phyloP scores from a whole-genome alignment of 2,113 vertebrate species.

The Perognathus longimembris region DNA sequence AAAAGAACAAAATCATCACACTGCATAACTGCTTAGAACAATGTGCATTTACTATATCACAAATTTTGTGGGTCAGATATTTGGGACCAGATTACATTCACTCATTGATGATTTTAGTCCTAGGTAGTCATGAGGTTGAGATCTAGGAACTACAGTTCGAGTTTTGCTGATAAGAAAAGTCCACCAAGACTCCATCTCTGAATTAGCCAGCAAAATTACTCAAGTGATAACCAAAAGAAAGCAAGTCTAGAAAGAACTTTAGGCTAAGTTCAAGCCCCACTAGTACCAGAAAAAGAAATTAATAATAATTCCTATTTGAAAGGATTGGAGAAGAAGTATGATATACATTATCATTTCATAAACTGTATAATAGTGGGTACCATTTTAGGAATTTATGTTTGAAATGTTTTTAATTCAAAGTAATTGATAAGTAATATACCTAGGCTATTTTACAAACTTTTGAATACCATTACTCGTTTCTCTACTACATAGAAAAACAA shows the following conservation, averaged over 20 bases:
- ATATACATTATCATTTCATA: background rate
- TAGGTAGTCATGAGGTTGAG: no score
- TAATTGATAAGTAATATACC: background rate
- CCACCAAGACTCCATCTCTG: no score
- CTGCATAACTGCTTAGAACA: background rate
- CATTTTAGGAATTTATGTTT: constrained; percentile 30
- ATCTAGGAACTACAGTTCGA: no score
- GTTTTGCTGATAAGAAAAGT: no score
- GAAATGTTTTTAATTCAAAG: constrained; percentile 33
- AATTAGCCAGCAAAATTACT: no score
- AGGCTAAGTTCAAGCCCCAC: no score
- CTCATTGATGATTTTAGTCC: no score
- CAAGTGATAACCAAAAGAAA: no score
- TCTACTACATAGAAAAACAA: constrained; percentile 33
- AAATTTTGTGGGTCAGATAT: background rate
- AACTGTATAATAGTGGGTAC: background rate
- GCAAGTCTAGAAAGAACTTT: no score
- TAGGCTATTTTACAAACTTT: constrained; percentile 21
- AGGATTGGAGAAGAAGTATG: background rate
- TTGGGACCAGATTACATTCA: background rate
- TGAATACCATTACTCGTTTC: constrained; percentile 25
- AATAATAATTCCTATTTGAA: constrained; percentile 9
- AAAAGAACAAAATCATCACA: background rate
- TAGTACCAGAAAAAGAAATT: no score
- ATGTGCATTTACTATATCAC: background rate